A percentile compares a stretch with the other conserved stretches of the same genome.
These are phyloP conservation scores for Digitonthophagus gazella DNA, from an alignment of 2,888 invertebrate genomes.

Conservation along the genomic window DNA sequence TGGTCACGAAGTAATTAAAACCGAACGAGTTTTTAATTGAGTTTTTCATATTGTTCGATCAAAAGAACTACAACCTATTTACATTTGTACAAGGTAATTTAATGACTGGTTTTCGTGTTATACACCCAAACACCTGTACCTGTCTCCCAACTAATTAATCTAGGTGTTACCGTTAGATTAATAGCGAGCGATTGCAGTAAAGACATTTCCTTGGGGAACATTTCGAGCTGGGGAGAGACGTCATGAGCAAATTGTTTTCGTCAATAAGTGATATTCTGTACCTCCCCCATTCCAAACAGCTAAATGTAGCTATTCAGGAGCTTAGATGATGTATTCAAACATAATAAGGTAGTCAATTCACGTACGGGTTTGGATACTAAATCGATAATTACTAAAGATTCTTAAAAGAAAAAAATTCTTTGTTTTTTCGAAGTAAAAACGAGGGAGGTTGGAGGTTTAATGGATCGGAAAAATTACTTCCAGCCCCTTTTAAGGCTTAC, in stretches of 20 bases:
- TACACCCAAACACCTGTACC: not conserved
- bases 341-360: no score
- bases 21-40: no score
- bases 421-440: not conserved
- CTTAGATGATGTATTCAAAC: not conserved
- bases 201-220: not conserved
- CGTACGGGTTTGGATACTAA: no score
- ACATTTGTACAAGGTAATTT: not conserved
- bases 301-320: not conserved
- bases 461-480: not conserved
- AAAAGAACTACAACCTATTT: no score
- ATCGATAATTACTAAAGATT: no score
- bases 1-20: no score
- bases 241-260: not conserved
- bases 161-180: not conserved
- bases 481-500: conserved; percentile 2
- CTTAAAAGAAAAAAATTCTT: no score
- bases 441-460: not conserved
- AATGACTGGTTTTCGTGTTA: not conserved
- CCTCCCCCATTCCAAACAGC: not conserved
- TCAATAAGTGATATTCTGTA: not conserved
- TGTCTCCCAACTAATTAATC: not conserved
- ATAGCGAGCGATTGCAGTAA: not conserved
- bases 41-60: no score
- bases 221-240: not conserved